Evolutionary conservation across 1,140 invertebrate genomes (phyloP), one percentile per base, ranked within the genome.

Genomic region (Penaeus japonicus): DNA sequence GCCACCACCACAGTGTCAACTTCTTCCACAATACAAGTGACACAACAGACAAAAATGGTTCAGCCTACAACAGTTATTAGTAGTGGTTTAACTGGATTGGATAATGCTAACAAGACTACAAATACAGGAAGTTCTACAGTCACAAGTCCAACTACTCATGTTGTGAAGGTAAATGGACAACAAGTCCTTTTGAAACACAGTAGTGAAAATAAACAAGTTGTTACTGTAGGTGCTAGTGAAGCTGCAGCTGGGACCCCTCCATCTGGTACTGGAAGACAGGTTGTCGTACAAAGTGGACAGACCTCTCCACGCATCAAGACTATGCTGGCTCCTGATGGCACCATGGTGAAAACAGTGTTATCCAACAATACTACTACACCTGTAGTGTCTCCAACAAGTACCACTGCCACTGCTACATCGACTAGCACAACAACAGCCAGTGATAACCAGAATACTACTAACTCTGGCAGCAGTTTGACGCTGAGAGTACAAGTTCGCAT

Each of bases 11-110:
- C 92, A 79, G 89, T 92, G 57, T 79, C 92, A 35, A 91, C 92
- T 92, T 93, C 90, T 92, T 92, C 20, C 20, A 54, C 84, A 27
- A 88, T 90, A n/a, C 90, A 90, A 55, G 90, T 89, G 35, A 89
- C 85, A 17, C 90, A 90, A 65, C 91, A 91, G 59, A 87, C 89
- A 30, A 91, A 91, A 53, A 47, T 81, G 81, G 70, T 86, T 20
- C 70, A 79, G 32, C 75, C 88, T 39, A 62, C 62, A 20, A 62
- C 89, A 15, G 81, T 83, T 83, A n/a, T 59, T 15, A 65, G 57
- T 24, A 39, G 57, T 83, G 54, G 39, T 39, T 17, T 35, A 22
- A 22, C 57, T 65, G 54, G 15, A 54, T 30, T 35, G 30, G 53
- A 84, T 20, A 83, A 86, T 24, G 90, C 91, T 39, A 78, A 90